Evolutionary conservation across 2,797 vertebrate genomes (phyloP).

Genomic region (Mormyrus proboscirostris): DNA sequence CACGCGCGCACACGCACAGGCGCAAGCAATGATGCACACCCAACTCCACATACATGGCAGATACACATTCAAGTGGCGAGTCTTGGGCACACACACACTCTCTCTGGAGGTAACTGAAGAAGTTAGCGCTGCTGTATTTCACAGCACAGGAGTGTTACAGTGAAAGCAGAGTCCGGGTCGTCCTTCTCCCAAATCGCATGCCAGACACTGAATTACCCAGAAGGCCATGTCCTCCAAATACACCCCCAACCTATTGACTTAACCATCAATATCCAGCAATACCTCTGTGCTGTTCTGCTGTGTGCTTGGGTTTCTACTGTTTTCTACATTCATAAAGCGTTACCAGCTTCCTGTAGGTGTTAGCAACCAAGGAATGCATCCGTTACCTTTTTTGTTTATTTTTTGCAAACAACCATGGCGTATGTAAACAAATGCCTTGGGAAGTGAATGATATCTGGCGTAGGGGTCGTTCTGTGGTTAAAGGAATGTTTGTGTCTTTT

Average conservation of each 20-base stretch:
- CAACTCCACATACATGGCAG: neutral
- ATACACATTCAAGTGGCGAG: neutral
- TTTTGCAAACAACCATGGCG: neutral
- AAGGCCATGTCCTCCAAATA: neutral
- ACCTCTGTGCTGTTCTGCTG: neutral
- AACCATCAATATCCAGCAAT: neutral
- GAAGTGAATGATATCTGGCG: neutral
- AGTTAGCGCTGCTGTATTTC: neutral
- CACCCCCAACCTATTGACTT: neutral
- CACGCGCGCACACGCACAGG: neutral
- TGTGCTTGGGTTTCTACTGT: neutral
- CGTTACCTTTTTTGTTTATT: neutral
- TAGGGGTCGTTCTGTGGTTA: neutral
- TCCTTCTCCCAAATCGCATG: neutral
- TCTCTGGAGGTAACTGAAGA: neutral
- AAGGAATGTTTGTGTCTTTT: neutral
- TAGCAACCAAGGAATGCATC: neutral
- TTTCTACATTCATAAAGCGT: neutral
- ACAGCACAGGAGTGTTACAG: neutral
- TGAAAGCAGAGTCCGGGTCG: neutral
- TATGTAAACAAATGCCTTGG: neutral
- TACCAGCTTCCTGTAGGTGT: neutral
- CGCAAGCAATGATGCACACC: neutral
- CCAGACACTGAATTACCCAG: neutral
- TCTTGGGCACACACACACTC: neutral